A percentile compares a stretch with the other conserved stretches of the same genome.
Evolutionary conservation across 2,113 vertebrate species (phyloP).

Genomic region (Hemiprocne comata): DNA sequence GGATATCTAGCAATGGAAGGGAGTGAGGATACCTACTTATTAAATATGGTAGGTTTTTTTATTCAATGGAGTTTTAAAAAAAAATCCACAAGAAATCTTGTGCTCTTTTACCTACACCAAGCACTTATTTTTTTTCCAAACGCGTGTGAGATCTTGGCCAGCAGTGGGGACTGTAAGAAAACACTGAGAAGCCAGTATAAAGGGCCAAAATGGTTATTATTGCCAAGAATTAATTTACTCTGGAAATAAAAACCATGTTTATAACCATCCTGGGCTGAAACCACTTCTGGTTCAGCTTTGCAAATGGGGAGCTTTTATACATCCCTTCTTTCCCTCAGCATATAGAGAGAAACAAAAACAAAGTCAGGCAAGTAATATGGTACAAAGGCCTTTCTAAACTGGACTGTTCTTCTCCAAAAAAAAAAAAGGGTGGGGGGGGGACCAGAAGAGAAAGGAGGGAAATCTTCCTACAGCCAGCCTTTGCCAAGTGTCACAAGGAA

Average conservation of each 20-base stretch:
- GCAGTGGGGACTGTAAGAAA: background rate
- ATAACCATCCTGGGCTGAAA: background rate
- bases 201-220: background rate
- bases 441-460: background rate
- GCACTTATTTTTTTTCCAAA: background rate
- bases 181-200: background rate
- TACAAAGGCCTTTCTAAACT: background rate
- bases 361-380: background rate
- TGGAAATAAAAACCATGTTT: background rate
- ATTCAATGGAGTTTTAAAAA: background rate
- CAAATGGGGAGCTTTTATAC: background rate
- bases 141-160: background rate
- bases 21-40: background rate
- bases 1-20: constrained; percentile 44
- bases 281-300: background rate
- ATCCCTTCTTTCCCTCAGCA: background rate
- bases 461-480: background rate
- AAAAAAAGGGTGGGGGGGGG: too few relatives aligned
- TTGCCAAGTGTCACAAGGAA: background rate
- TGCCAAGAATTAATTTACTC: background rate
- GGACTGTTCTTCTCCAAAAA: background rate
- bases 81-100: background rate
- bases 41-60: background rate
- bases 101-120: background rate
- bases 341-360: background rate